Conservation (phyloP, 35 echinoderm and acorn worm genomes). For the Acanthaster planci region DNA sequence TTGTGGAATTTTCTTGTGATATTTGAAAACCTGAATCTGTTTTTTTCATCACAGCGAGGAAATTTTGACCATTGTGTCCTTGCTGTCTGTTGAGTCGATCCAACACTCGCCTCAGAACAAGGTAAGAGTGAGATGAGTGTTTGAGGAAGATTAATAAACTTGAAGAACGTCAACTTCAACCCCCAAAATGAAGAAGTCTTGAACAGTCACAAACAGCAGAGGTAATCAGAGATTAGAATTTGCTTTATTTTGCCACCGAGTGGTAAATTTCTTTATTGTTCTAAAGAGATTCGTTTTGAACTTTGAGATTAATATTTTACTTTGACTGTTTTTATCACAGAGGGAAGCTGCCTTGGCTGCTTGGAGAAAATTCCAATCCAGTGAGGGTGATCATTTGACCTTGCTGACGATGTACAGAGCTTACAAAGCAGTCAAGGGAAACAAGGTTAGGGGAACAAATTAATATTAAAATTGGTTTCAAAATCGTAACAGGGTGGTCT, state of each 20-base stretch:
- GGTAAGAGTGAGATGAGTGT: slow-evolving; percentile 37
- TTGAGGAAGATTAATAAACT: no score
- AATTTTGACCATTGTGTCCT: slow-evolving; percentile 78
- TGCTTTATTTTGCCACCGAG: not conserved
- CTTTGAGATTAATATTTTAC: not conserved
- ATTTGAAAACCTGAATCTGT: not conserved
- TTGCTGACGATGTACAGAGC: slow-evolving; percentile 76
- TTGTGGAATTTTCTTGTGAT: no score
- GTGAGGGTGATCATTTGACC: slow-evolving; percentile 90
- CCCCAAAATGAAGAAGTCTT: no score
- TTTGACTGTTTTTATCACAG: not conserved
- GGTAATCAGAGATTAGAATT: not conserved
- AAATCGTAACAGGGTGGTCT: no score
- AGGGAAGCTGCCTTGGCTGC: slow-evolving; percentile 37
- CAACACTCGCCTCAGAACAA: slow-evolving; percentile 66
- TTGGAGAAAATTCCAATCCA: slow-evolving; percentile 85
- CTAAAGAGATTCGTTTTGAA: not conserved
- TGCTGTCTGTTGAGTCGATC: slow-evolving; percentile 88
- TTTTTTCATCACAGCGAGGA: slow-evolving; percentile 65
- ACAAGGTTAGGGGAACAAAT: slow-evolving; percentile 62
- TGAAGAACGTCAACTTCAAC: no score
- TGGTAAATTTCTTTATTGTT: not conserved
- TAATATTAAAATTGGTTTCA: no score
- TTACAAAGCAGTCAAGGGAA: slow-evolving; percentile 78
- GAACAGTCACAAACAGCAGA: not conserved